A percentile compares a stretch with the other conserved stretches of the same genome.
Conservation (phyloP, 2,888 invertebrate species). For the Microplitis deprimator region DNA sequence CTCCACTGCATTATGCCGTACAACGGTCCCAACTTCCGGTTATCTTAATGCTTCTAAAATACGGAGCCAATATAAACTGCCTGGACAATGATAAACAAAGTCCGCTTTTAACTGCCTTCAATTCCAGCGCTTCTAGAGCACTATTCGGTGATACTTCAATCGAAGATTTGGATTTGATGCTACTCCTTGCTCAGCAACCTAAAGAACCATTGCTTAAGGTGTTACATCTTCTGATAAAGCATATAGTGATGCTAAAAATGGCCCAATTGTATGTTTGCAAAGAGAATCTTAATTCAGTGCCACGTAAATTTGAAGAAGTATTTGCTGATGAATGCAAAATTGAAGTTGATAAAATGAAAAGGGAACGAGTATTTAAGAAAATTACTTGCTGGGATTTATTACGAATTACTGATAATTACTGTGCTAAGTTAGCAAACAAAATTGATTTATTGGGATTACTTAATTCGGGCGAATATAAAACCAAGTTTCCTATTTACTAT, state of each 20-base stretch:
- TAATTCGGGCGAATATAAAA: neutral
- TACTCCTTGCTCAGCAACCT: neutral
- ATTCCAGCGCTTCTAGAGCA: neutral
- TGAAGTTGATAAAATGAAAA: neutral
- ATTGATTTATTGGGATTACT: neutral
- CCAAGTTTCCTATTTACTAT: neutral
- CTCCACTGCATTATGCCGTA: neutral
- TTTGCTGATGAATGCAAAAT: neutral
- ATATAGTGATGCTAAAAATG: neutral
- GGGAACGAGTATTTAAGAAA: neutral
- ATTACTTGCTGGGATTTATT: neutral
- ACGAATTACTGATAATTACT: neutral
- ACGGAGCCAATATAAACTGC: neutral
- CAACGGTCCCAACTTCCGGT: neutral
- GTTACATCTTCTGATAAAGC: neutral
- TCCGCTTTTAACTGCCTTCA: neutral
- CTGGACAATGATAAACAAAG: neutral
- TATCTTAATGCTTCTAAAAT: neutral
- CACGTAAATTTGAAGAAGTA: neutral
- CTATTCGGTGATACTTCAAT: neutral
- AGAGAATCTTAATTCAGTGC: neutral
- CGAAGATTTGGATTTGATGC: neutral
- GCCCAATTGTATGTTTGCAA: neutral
- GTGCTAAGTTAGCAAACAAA: neutral
- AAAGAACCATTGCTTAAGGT: neutral